Base-by-base conservation (phyloP, 2,888 invertebrate genomes). In the Automeris io region DNA sequence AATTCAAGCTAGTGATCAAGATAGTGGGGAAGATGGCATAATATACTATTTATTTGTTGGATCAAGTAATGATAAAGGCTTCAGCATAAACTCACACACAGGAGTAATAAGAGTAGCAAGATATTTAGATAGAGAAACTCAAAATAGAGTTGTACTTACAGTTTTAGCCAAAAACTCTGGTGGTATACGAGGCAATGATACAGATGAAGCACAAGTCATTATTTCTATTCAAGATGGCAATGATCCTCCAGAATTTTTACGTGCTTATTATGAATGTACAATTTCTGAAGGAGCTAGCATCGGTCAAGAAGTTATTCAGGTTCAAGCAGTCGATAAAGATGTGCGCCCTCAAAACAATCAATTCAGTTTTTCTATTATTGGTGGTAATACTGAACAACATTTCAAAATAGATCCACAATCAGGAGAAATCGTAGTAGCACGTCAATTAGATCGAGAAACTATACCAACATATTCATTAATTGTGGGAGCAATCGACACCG, bases 111-210 rank as follows among this genome's bases (percentile, higher is more conserved):
- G 91, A 46, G 96, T 98, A 0, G 92, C 95, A 0, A 88, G 93
- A 42, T 91, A 91, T 63, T 88, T 94, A 45, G 96, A 96, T 54
- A 88, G 96, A 39, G 96, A 96, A 80, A 95, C 95, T 0, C 95
- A 96, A 73, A 95, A 93, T 61, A 89, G 96, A 42, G 95, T 95
- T 1, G 94, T 96, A 0, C 77, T 98, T 6, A 96, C 96, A 0
- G 96, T 97, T 0, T 90, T 98, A 87, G 97, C 97, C 0, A 98
- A 98, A 80, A 98, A 98, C 68, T 91, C 92, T 35, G 98, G 98
- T 8, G 95, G 96, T 11, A 97, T 98, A 51, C 90, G 93, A 24
- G 98, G 98, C 2, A 97, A 97, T 67, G 97, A 98, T 61, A 97
- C 97, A 0, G 97, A 97, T 65, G 96, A 96, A 78, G 97, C 97